phyloP scores from a whole-genome alignment of 2,797 vertebrate species.

The Arctocebus calabarensis region DNA sequence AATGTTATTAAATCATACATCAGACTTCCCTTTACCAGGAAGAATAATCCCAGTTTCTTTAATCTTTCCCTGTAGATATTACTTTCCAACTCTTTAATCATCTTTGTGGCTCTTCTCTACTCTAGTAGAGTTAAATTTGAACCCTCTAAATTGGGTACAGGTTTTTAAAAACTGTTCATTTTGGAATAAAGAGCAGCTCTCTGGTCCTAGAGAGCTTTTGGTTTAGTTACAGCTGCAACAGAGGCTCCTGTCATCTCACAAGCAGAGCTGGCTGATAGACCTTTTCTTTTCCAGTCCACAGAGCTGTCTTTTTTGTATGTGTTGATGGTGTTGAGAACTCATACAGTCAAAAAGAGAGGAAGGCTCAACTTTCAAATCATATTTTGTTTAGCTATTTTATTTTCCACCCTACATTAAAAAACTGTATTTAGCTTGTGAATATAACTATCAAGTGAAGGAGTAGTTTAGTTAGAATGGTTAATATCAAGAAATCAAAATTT shows the following conservation, averaged over 20 bases:
- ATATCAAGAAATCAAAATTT: conserved; percentile 21
- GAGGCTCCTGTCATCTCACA: neutral
- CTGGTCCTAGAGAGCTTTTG: conserved; percentile 30
- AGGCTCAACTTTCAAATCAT: neutral
- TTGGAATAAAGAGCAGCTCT: conserved; percentile 41
- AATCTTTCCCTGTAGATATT: conserved; percentile 74
- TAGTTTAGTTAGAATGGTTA: conserved; percentile 46
- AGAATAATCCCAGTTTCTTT: conserved; percentile 75
- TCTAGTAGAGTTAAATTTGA: conserved; percentile 66
- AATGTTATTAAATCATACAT: conserved; percentile 78
- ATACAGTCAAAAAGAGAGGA: neutral
- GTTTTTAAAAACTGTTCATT: conserved; percentile 57
- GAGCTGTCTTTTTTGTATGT: conserved; percentile 29
- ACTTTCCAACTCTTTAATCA: conserved; percentile 77
- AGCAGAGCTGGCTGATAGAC: neutral
- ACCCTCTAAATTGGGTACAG: conserved; percentile 59
- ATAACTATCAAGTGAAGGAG: neutral
- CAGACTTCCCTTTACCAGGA: conserved; percentile 66
- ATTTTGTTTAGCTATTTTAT: neutral
- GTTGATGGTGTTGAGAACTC: neutral
- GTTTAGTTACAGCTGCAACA: neutral
- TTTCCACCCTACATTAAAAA: neutral
- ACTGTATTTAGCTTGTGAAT: conserved; percentile 23
- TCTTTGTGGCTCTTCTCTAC: conserved; percentile 71
- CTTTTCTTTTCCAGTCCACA: neutral